Percentiles rank a stretch among this genome's conserved stretches.
Conservation (phyloP, 2,797 vertebrate species). For the Macroramphosus scolopax region DNA sequence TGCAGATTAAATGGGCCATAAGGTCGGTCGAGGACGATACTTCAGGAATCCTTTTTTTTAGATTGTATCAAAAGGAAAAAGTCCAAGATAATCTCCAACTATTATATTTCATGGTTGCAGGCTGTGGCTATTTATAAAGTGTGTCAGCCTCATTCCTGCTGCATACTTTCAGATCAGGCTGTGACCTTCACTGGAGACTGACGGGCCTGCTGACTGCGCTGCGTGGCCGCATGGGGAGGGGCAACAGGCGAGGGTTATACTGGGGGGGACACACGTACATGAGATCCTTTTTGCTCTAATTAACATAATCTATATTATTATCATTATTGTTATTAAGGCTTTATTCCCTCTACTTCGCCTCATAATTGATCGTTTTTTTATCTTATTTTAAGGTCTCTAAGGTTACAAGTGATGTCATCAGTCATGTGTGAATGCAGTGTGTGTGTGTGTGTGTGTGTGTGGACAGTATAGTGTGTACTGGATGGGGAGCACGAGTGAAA, state of each 20-base stretch:
- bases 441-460: constrained; percentile 7
- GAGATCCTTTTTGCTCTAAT: too few relatives aligned
- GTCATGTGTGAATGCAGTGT: constrained; percentile 25
- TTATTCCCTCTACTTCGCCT: too few relatives aligned
- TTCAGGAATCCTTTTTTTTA: too few relatives aligned
- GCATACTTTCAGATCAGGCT: constrained; percentile 36
- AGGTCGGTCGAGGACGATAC: too few relatives aligned
- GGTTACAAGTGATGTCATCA: constrained; percentile 37
- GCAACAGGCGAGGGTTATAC: constrained; percentile 25
- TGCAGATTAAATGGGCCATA: too few relatives aligned
- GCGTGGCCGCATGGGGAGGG: constrained; percentile 18
- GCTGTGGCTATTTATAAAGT: constrained; percentile 71
- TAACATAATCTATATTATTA: too few relatives aligned
- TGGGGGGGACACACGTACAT: too few relatives aligned
- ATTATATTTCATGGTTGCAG: constrained; percentile 12
- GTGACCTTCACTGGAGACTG: constrained; percentile 63
- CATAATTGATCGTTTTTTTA: too few relatives aligned
- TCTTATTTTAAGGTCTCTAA: too few relatives aligned
- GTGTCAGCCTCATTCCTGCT: constrained; percentile 37
- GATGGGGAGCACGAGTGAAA: constrained; percentile 1
- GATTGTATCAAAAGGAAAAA: too few relatives aligned
- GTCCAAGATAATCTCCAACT: background rate
- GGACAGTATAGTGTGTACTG: background rate
- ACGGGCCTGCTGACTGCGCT: constrained; percentile 40
- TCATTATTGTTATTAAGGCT: too few relatives aligned